A percentile compares a stretch with the other conserved stretches of the same genome.
Evolutionary conservation across 2,797 vertebrate genomes (phyloP).

Genomic region (Sandelia bainsii): DNA sequence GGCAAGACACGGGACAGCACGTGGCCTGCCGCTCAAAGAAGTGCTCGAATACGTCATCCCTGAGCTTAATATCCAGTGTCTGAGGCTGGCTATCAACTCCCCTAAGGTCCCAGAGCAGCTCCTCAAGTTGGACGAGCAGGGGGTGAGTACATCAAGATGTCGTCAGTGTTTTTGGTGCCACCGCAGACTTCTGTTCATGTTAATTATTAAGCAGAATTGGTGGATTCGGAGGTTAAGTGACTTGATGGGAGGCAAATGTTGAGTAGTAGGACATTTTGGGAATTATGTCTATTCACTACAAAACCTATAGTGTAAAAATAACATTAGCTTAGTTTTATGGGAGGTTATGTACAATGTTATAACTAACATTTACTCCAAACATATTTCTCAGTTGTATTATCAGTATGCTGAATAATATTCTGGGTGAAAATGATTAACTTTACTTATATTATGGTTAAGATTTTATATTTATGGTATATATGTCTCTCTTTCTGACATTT

Average conservation of each 20-base stretch:
- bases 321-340: no score
- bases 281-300: background rate
- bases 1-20: constrained; percentile 92
- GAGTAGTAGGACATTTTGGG: background rate
- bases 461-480: constrained; percentile 3
- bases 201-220: constrained; percentile 8
- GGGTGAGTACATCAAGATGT: constrained; percentile 84
- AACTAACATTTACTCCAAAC: background rate
- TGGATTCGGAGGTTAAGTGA: constrained; percentile 1
- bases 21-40: constrained; percentile 95
- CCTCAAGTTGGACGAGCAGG: constrained; percentile 97
- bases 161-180: background rate
- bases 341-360: no score
- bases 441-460: constrained; percentile 3
- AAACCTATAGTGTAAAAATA: background rate
- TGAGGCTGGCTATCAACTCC: constrained; percentile 91
- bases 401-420: background rate
- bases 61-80: constrained; percentile 93
- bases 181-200: background rate
- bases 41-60: constrained; percentile 96
- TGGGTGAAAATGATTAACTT: background rate
- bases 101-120: constrained; percentile 95
- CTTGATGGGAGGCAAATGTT: constrained; percentile 3
- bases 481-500: constrained; percentile 20
- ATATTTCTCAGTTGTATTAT: constrained; percentile 4